Conservation (phyloP, 2,888 invertebrate species). For the Danaus chrysippus region DNA sequence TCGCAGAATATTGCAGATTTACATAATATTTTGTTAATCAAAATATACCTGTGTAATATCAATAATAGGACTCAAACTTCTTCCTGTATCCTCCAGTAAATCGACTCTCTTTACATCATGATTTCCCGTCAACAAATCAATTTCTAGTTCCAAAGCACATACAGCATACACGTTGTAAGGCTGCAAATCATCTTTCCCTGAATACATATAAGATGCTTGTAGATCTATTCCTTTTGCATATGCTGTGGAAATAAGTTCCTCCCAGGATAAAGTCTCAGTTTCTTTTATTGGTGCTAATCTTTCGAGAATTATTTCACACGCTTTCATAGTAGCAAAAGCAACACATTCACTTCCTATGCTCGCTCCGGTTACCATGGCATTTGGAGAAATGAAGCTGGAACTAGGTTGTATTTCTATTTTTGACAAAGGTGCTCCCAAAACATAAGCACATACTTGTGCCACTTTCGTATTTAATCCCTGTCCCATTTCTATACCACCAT, state of each 20-base stretch:
- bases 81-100: conserved; percentile 85
- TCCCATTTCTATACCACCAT: conserved; percentile 86
- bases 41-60: conserved; percentile 83
- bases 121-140: conserved; percentile 89
- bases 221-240: conserved; percentile 75
- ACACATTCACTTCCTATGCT: conserved; percentile 83
- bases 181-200: conserved; percentile 68
- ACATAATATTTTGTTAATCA: not conserved
- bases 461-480: conserved; percentile 91
- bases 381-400: conserved; percentile 80
- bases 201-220: conserved; percentile 80
- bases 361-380: conserved; percentile 81
- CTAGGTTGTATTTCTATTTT: conserved; percentile 82
- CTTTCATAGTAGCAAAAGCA: conserved; percentile 78
- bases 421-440: conserved; percentile 82
- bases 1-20: too few species aligned
- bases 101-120: conserved; percentile 83
- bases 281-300: conserved; percentile 80
- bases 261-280: conserved; percentile 77
- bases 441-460: conserved; percentile 87
- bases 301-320: conserved; percentile 80
- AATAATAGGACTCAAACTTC: conserved; percentile 84
- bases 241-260: conserved; percentile 76
- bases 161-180: conserved; percentile 82
- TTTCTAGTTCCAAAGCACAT: conserved; percentile 83